A percentile compares a stretch with the other conserved stretches of the same genome.
phyloP scores from a whole-genome alignment of 2,888 invertebrate genomes.

The Lysandra bellargus region DNA sequence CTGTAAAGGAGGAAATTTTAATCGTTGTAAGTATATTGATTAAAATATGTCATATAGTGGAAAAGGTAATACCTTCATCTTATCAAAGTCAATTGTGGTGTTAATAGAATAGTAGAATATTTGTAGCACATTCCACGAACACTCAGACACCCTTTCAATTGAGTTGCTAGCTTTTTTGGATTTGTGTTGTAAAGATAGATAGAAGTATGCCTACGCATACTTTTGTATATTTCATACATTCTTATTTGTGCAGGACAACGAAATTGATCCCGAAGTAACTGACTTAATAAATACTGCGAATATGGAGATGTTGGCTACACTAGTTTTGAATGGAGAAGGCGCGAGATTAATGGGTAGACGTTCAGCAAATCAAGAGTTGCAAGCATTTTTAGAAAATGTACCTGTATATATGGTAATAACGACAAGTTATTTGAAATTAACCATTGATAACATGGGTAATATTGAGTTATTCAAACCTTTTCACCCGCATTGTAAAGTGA shows the following conservation, averaged over 20 bases:
- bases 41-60: slow-evolving; percentile 57
- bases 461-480: neutral
- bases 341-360: slow-evolving; percentile 85
- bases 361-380: slow-evolving; percentile 88
- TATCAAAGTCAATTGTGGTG: slow-evolving; percentile 70
- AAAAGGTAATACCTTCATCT: slow-evolving; percentile 65
- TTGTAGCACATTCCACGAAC: slow-evolving; percentile 73
- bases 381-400: slow-evolving; percentile 92
- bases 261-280: slow-evolving; percentile 83
- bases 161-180: slow-evolving; percentile 76
- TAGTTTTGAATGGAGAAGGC: slow-evolving; percentile 94
- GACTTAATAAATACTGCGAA: slow-evolving; percentile 87
- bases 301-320: slow-evolving; percentile 93
- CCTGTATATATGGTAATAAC: slow-evolving; percentile 90
- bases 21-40: slow-evolving; percentile 71
- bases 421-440: neutral
- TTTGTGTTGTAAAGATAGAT: slow-evolving; percentile 50
- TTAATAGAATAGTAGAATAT: slow-evolving; percentile 72
- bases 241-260: slow-evolving; percentile 59
- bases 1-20: slow-evolving; percentile 64
- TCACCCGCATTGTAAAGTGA: neutral
- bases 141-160: slow-evolving; percentile 69
- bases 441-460: neutral
- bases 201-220: neutral
- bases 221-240: neutral